Evolutionary conservation across 1,140 invertebrate species (phyloP), one percentile per base, ranked within the genome.

Genomic region (Drosophila pseudoobscura): DNA sequence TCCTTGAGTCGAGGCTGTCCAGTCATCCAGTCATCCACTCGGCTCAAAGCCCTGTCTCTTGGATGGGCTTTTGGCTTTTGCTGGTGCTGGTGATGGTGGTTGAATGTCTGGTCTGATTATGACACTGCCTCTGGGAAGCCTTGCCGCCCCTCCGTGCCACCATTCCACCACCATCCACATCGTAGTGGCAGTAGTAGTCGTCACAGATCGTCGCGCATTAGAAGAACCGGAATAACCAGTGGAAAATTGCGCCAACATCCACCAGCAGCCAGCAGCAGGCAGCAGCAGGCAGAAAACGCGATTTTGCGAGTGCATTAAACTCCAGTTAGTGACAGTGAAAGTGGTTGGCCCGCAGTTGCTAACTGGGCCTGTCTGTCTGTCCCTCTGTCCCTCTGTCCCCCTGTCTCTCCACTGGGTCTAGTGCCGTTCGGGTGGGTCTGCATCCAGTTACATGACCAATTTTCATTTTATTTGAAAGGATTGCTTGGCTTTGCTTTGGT

Each of bases 171-270:
- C 22, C 49, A 9, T 15, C 24, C 13, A n/a, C 26, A n/a, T 11
- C 13, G 24, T 8, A 52, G 29, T 17, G 39, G 6, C 9, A 41
- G 29, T 53, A 29, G 35, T 35, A 9, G 31, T 39, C 70, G 75
- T 74, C 54, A 69, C 71, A 74, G 59, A 51, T 58, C 53, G 75
- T 49, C 51, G 69, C 24, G 58, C 69, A 78, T 87, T 82, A 87
- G 82, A 80, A 80, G 82, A 87, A 87, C 82, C 83, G 82, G 82
- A 87, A 78, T 88, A 87, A 87, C 82, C 83, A 87, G 82, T 87
- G 83, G 82, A 85, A 87, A 87, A 87, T 65, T 52, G 57, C 53
- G 29, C 45, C 47, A 24, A 49, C 56, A 49, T 20, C 44, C 46
- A 49, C 56, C 45, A 26, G 43, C 9, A 45, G 17, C 1, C 17